A percentile compares a stretch with the other conserved stretches of the same genome.
Evolutionary conservation across 2,888 invertebrate species (phyloP).

Genomic region (Chrysolina americana): DNA sequence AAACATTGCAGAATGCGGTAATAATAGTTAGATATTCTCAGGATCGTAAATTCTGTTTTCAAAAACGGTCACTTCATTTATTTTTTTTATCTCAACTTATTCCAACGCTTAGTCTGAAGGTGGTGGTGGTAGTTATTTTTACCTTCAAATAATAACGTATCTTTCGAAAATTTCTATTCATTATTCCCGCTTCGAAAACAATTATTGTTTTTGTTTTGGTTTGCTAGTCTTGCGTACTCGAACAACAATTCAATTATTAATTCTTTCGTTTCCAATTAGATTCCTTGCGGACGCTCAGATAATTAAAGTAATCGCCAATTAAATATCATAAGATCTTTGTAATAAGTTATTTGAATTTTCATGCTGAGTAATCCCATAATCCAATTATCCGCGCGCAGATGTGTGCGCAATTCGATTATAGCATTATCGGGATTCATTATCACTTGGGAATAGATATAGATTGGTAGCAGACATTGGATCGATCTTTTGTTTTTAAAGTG

Average conservation of each 20-base stretch:
- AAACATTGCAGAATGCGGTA: no score
- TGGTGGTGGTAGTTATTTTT: no score
- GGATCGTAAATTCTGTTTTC: no score
- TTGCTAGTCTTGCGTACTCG: constrained; percentile 46
- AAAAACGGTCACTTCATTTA: no score
- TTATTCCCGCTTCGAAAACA: constrained; percentile 38
- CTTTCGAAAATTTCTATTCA: constrained; percentile 28
- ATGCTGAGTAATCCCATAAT: constrained; percentile 43
- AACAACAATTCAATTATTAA: constrained; percentile 44
- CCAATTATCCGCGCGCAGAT: constrained; percentile 43
- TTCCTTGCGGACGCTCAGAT: constrained; percentile 37
- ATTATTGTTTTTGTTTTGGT: constrained; percentile 40
- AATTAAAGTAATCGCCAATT: constrained; percentile 40
- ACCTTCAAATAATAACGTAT: background rate
- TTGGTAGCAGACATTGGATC: constrained; percentile 31
- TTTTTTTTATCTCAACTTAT: no score
- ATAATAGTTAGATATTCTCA: no score
- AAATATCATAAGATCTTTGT: constrained; percentile 44
- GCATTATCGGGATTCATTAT: constrained; percentile 45
- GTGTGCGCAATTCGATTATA: constrained; percentile 45
- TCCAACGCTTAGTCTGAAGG: no score
- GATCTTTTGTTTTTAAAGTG: background rate
- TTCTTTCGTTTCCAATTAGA: constrained; percentile 47
- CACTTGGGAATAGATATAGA: constrained; percentile 21
- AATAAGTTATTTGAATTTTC: constrained; percentile 47